phyloP scores from a whole-genome alignment of 2,888 invertebrate genomes.

The Heliconius aoede region DNA sequence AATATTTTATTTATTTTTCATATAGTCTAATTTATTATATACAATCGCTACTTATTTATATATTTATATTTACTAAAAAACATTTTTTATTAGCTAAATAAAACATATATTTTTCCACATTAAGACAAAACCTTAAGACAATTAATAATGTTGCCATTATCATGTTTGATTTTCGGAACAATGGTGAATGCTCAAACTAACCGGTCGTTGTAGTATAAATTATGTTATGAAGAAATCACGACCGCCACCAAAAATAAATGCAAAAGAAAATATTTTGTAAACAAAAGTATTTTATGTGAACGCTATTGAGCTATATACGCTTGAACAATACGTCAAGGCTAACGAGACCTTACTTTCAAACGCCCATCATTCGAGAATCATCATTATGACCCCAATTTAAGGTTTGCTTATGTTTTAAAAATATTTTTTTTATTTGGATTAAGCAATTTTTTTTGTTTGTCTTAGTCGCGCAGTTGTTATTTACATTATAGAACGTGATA shows the following conservation, averaged over 20 bases:
- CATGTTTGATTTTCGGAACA: no score
- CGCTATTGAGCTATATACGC: constrained; percentile 27
- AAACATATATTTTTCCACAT: no score
- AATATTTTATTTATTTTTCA: no score
- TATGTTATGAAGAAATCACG: not conserved
- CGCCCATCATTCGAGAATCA: constrained; percentile 27
- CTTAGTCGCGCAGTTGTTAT: not conserved
- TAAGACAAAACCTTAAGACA: no score
- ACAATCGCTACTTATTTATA: no score
- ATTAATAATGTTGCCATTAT: no score
- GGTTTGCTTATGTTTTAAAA: constrained; percentile 12
- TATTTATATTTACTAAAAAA: no score
- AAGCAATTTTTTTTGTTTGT: not conserved
- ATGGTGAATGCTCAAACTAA: no score
- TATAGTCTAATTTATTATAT: no score
- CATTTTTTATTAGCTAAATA: no score
- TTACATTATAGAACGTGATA: no score
- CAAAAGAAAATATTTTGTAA: constrained; percentile 20
- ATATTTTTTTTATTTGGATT: constrained; percentile 2
- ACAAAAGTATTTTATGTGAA: constrained; percentile 29
- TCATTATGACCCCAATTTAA: constrained; percentile 9
- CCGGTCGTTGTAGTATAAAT: no score
- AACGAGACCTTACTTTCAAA: constrained; percentile 47
- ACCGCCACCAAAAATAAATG: not conserved
- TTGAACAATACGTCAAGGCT: constrained; percentile 46